Base-by-base conservation (phyloP, 2,797 vertebrate species). In the Melanotaenia pygmaea region DNA sequence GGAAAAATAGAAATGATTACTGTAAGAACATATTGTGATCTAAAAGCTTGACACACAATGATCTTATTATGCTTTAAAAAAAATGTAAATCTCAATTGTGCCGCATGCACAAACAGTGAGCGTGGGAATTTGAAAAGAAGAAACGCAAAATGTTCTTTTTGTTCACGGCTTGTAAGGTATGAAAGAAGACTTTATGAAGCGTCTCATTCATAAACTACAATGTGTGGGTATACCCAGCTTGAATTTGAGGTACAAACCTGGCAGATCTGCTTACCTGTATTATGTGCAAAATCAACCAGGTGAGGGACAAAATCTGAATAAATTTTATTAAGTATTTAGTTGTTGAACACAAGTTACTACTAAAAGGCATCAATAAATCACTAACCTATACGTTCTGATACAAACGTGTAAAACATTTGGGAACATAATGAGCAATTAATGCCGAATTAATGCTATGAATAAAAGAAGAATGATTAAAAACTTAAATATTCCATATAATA, bases 1-100 rank as follows among this genome's bases (percentile, higher is more conserved):
- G 82, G 74, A 73, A 67, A 83, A 86, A 84, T 69, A 68, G 57
- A 72, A 89, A 84, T 64, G 69, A 80, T 80, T 84, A 82, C 77
- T 79, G 66, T 67, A 40, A 78, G 69, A 68, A 76, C 35, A 18
- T 83, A 83, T 86, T 76, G 60, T 67, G 70, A 86, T 86, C 83
- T 81, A 30, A 74, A 82, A 72, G 82, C 73, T 63, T 70, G 60
- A 75, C 73, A 69, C 62, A 78, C 56, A 88, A 68, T 84, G 71
- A 70, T 68, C 9, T 67, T 50, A 72, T 70, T 84, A 62, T 86
- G 58, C 56, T 34, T 45, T 30, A 30, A 30, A 30, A 24, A 58
- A 28, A 58, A 54, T 8, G 47, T 28, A 45, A 71, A 74, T 68
- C 67, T 51, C 61, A 72, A 64, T 80, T 78, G 61, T 85, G 59